These are phyloP conservation scores for Intellagama lesueurii DNA, from an alignment of 2,797 vertebrate species.

Conservation along the genomic window DNA sequence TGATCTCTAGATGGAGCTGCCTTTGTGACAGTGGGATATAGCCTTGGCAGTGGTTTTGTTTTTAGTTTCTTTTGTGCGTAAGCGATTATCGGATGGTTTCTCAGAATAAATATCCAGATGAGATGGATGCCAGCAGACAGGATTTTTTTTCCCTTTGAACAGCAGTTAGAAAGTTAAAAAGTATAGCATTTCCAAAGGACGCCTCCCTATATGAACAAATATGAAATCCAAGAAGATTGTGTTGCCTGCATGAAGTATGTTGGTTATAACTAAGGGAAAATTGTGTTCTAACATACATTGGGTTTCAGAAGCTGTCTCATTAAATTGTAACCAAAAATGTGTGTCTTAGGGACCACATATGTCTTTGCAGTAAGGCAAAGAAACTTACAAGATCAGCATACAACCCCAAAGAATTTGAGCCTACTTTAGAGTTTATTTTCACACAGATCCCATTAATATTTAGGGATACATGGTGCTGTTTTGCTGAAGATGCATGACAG, in stretches of 20 bases:
- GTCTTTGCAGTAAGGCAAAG: background rate
- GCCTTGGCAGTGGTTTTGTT: background rate
- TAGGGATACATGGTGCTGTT: no score
- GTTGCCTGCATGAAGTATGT: background rate
- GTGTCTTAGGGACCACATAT: background rate
- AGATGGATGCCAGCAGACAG: background rate
- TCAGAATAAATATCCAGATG: slow-evolving; percentile 4
- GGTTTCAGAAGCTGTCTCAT: background rate
- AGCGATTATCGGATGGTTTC: slow-evolving; percentile 17
- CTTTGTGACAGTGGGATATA: background rate
- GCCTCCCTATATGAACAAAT: background rate
- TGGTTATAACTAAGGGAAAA: background rate
- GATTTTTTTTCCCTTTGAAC: background rate
- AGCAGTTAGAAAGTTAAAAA: background rate
- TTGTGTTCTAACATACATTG: background rate
- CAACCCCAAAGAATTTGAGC: background rate
- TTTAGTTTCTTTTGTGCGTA: background rate
- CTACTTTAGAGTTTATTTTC: background rate
- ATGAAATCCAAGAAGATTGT: background rate
- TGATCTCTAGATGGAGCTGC: slow-evolving; percentile 24
- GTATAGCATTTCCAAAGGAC: background rate
- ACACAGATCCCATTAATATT: background rate
- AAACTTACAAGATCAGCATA: background rate
- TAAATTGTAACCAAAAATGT: background rate
- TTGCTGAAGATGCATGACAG: background rate